These are phyloP conservation scores for Alauda arvensis DNA, from an alignment of 2,797 vertebrate species.

Conservation along the genomic window DNA sequence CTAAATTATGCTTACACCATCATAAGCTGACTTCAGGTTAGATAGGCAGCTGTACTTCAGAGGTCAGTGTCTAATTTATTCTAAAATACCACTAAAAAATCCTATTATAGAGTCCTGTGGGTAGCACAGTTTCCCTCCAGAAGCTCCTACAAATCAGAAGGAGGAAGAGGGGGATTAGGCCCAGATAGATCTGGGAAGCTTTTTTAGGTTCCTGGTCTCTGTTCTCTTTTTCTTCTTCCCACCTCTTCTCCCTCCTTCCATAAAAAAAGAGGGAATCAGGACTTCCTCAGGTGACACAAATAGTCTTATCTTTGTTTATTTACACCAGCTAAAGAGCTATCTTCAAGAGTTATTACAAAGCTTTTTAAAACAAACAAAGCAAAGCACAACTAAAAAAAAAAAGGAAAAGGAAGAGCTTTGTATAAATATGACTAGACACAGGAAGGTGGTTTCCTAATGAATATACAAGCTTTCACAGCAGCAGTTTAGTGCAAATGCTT, in stretches of 20 bases:
- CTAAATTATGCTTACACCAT: background rate
- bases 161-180: background rate
- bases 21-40: background rate
- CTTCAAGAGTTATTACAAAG: background rate
- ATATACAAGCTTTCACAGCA: background rate
- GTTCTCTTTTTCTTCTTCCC: background rate
- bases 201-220: background rate
- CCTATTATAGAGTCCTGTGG: background rate
- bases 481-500: background rate
- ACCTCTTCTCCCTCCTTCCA: background rate
- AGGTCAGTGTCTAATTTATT: background rate
- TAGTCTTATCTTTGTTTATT: background rate
- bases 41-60: background rate
- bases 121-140: fast-evolving
- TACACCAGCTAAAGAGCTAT: background rate
- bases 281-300: background rate
- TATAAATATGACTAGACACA: background rate
- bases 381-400: background rate
- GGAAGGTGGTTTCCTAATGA: background rate
- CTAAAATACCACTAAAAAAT: background rate
- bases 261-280: background rate
- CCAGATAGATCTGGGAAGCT: background rate
- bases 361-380: background rate
- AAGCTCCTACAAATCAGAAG: background rate
- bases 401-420: background rate